A percentile compares a stretch with the other conserved stretches of the same genome.
Conservation (phyloP, 2,888 invertebrate species). For the Cetonia aurata region DNA sequence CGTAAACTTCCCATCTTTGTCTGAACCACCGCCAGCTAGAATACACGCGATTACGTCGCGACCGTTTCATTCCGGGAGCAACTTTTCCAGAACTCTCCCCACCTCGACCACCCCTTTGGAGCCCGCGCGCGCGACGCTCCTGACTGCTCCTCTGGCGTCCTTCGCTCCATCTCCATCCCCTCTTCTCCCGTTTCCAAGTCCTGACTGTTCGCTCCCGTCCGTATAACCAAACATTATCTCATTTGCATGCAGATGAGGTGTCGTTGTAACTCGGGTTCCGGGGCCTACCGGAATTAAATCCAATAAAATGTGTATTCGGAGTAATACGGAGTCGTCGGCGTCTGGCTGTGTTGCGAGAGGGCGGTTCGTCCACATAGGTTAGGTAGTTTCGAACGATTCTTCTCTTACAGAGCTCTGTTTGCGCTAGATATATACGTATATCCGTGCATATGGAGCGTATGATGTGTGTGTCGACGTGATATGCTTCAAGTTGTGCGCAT, state of each 20-base stretch:
- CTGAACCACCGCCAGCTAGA: conserved; percentile 52
- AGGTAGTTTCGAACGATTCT: too few relatives aligned
- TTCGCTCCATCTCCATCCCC: conserved; percentile 25
- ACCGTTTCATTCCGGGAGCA: conserved; percentile 34
- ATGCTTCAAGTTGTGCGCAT: too few relatives aligned
- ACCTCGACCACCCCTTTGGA: background rate
- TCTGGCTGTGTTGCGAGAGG: background rate
- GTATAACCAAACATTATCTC: conserved; percentile 63
- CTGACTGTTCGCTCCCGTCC: conserved; percentile 36
- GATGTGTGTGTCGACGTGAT: too few relatives aligned
- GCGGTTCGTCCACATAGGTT: background rate
- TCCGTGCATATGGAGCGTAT: too few relatives aligned
- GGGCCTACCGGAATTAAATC: conserved; percentile 58
- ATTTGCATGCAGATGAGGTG: conserved; percentile 66
- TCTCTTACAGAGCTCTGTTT: too few relatives aligned
- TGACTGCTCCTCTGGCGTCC: conserved; percentile 13
- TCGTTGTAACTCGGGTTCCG: conserved; percentile 60
- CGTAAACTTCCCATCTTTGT: conserved; percentile 55
- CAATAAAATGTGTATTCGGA: conserved; percentile 52
- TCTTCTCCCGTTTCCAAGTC: background rate
- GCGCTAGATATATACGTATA: too few relatives aligned
- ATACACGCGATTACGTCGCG: conserved; percentile 19
- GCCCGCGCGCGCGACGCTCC: background rate
- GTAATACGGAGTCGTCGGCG: conserved; percentile 28
- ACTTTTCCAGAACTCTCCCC: conserved; percentile 13